phyloP scores from a whole-genome alignment of 2,113 vertebrate species.

The Tangachromis dhanisi region DNA sequence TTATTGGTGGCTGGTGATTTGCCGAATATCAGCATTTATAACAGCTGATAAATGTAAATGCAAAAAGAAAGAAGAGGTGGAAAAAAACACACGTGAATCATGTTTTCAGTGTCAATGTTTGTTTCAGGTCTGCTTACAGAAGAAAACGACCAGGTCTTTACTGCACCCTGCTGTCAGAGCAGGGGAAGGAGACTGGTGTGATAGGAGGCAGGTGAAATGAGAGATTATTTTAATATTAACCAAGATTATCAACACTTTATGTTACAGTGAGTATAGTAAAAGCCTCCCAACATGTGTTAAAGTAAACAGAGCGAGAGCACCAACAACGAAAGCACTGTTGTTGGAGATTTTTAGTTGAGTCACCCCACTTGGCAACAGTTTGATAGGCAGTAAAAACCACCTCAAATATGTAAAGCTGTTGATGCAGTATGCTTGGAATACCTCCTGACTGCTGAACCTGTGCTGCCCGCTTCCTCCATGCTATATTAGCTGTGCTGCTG shows the following conservation, averaged over 20 bases:
- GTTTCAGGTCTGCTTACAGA: not conserved
- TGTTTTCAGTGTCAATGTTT: not conserved
- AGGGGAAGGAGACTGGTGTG: not conserved
- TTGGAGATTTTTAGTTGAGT: accelerated
- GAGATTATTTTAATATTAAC: not conserved
- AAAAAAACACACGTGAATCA: accelerated
- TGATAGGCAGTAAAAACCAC: not conserved
- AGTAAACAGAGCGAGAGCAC: not conserved
- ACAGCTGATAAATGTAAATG: not conserved
- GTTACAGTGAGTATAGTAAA: not conserved
- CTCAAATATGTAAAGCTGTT: not conserved
- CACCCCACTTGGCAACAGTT: not conserved
- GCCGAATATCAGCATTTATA: not conserved
- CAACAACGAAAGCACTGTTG: not conserved
- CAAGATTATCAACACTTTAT: not conserved
- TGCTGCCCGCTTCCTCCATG: not conserved
- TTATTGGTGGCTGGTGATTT: not conserved
- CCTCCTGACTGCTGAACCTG: not conserved
- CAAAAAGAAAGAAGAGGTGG: not conserved
- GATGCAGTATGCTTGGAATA: not conserved
- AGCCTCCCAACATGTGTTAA: not conserved
- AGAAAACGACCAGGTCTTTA: not conserved
- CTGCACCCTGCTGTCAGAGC: not conserved
- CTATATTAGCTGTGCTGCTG: not conserved
- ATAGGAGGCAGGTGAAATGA: not conserved